These are phyloP conservation scores for Philopotamus ludificatus DNA, from an alignment of 1,140 invertebrate genomes.

Conservation along the genomic window DNA sequence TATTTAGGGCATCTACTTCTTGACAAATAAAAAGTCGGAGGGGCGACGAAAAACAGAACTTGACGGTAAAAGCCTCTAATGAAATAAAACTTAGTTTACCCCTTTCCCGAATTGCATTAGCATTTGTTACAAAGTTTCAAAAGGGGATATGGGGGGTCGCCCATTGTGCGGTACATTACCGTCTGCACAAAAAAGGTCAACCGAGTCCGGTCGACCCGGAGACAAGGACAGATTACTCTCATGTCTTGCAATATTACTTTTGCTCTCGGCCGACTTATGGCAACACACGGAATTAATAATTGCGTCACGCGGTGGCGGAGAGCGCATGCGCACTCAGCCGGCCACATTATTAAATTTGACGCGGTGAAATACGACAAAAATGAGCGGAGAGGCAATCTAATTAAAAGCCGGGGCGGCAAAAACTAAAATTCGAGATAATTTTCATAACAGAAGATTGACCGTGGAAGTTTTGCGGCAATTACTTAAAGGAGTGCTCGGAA, in stretches of 20 bases:
- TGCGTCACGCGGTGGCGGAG: too few relatives aligned
- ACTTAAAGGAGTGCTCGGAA: slow-evolving; percentile 26
- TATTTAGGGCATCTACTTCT: background rate
- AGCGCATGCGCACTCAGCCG: too few relatives aligned
- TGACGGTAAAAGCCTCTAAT: background rate
- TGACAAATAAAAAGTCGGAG: background rate
- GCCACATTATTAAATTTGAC: too few relatives aligned
- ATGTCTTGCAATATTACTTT: background rate
- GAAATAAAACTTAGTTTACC: slow-evolving; percentile 17
- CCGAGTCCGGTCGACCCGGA: background rate
- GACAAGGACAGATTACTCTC: background rate
- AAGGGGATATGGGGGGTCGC: background rate
- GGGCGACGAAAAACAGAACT: slow-evolving; percentile 1
- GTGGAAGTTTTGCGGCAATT: slow-evolving; percentile 25
- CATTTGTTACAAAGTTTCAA: slow-evolving; percentile 19
- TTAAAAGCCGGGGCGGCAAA: slow-evolving; percentile 18
- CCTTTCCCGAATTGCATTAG: slow-evolving; percentile 15
- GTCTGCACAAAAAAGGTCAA: background rate
- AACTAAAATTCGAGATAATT: slow-evolving; percentile 27
- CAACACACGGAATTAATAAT: too few relatives aligned
- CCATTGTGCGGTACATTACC: background rate
- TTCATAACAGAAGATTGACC: slow-evolving; percentile 28
- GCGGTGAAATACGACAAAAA: slow-evolving; percentile 1
- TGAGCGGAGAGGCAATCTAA: slow-evolving; percentile 18
- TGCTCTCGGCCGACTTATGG: too few relatives aligned